These are phyloP conservation scores for Dasysyrphus albostriatus DNA, from an alignment of 2,888 invertebrate species.

Conservation along the genomic window DNA sequence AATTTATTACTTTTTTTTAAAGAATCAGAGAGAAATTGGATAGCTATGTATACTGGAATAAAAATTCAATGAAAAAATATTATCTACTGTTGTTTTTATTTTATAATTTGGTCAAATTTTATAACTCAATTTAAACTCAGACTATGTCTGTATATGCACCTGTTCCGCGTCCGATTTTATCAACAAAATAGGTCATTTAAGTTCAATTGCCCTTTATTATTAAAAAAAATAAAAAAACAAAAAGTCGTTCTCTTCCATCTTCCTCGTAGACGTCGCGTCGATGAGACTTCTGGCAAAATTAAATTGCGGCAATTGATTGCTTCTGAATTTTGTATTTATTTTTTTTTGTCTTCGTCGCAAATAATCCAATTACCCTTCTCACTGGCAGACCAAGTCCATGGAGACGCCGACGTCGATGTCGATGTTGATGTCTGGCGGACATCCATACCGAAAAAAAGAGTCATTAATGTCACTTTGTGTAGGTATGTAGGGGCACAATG, in stretches of 20 bases:
- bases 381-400: slow-evolving; percentile 40
- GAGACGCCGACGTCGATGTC: slow-evolving; percentile 53
- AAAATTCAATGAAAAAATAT: slow-evolving; percentile 3
- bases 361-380: slow-evolving; percentile 64
- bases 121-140: not conserved
- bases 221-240: slow-evolving; percentile 19
- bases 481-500: not conserved
- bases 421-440: slow-evolving; percentile 58
- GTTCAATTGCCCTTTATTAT: slow-evolving; percentile 46
- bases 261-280: not conserved
- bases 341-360: slow-evolving; percentile 40
- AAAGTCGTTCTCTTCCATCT: slow-evolving; percentile 12
- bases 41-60: not conserved
- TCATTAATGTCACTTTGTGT: slow-evolving; percentile 54
- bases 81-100: not conserved
- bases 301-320: slow-evolving; percentile 65
- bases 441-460: slow-evolving; percentile 45
- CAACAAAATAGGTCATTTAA: slow-evolving; percentile 48
- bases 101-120: not conserved
- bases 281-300: slow-evolving; percentile 47
- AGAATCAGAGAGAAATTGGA: not conserved
- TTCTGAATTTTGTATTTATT: slow-evolving; percentile 32
- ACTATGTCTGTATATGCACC: not conserved
- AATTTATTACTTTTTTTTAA: slow-evolving; percentile 12
- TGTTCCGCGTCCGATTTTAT: slow-evolving; percentile 2